These are phyloP conservation scores for Spondyliosoma cantharus DNA, from an alignment of 2,797 vertebrate species.

Conservation along the genomic window DNA sequence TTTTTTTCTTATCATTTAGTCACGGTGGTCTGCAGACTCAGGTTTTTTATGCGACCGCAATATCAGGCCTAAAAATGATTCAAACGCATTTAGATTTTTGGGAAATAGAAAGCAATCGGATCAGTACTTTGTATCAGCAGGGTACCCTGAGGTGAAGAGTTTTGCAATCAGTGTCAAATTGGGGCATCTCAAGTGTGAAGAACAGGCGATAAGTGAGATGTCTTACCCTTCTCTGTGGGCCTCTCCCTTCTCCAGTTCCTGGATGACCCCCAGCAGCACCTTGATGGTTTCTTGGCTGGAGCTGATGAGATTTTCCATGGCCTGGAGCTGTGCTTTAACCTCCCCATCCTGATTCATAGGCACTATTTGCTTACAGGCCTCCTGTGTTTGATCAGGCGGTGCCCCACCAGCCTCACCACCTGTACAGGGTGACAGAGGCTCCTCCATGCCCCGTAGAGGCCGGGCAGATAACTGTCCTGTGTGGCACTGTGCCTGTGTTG, in stretches of 20 bases:
- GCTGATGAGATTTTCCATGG: conserved; percentile 98
- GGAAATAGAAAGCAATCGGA: neutral
- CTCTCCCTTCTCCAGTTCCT: conserved; percentile 98
- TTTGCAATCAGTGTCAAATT: neutral
- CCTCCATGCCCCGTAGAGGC: conserved; percentile 81
- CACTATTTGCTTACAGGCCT: conserved; percentile 94
- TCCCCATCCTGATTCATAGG: conserved; percentile 94
- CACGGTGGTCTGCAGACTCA: neutral
- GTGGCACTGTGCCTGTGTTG: conserved; percentile 87
- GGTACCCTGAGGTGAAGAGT: neutral
- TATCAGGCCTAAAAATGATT: conserved; percentile 15
- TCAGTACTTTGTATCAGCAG: neutral
- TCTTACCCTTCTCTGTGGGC: conserved; percentile 98
- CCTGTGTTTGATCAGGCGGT: conserved; percentile 65
- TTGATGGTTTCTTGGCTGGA: conserved; percentile 99
- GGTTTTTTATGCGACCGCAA: conserved; percentile 13
- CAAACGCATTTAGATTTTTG: neutral
- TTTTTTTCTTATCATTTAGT: conserved; percentile 14
- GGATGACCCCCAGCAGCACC: conserved; percentile 97
- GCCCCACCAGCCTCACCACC: conserved; percentile 51
- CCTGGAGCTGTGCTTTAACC: conserved; percentile 98
- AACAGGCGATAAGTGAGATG: conserved; percentile 18
- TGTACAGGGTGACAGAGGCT: conserved; percentile 61
- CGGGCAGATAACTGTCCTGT: conserved; percentile 84
- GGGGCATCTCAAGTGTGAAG: neutral